Conservation (phyloP, 2,113 vertebrate genomes). For the Pseudorectes ferrugineus region DNA sequence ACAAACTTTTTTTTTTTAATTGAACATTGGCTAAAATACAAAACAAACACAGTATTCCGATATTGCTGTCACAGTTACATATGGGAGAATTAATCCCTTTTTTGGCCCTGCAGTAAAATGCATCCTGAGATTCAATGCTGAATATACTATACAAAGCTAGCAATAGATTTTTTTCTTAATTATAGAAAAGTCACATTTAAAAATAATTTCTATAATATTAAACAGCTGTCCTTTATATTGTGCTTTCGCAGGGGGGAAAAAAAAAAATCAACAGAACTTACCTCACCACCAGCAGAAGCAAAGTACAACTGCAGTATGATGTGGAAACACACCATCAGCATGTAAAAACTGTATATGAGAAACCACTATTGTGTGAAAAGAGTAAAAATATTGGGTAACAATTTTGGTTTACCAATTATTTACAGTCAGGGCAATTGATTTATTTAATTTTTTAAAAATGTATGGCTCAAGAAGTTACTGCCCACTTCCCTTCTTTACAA, state of each 20-base stretch:
- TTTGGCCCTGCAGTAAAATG: slow-evolving; percentile 73
- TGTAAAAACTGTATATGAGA: slow-evolving; percentile 49
- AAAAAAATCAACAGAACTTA: slow-evolving; percentile 31
- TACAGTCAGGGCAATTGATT: slow-evolving; percentile 46
- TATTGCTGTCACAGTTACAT: slow-evolving; percentile 60
- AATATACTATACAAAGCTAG: slow-evolving; percentile 67
- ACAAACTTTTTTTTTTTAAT: neutral
- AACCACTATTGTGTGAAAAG: slow-evolving; percentile 1
- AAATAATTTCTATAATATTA: slow-evolving; percentile 58
- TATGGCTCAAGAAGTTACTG: slow-evolving; percentile 68
- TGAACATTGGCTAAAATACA: slow-evolving; percentile 18
- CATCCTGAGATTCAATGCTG: slow-evolving; percentile 77
- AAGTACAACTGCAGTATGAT: slow-evolving; percentile 41
- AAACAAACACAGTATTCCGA: slow-evolving; percentile 8
- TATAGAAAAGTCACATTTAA: slow-evolving; percentile 67
- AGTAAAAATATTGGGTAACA: slow-evolving; percentile 18
- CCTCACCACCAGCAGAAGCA: slow-evolving; percentile 40
- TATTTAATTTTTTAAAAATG: neutral
- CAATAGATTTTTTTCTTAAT: slow-evolving; percentile 43
- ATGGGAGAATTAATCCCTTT: slow-evolving; percentile 62
- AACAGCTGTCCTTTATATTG: slow-evolving; percentile 67
- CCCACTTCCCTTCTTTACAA: slow-evolving; percentile 76
- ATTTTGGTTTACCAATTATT: slow-evolving; percentile 56
- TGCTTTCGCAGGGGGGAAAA: slow-evolving; percentile 33
- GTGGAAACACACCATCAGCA: slow-evolving; percentile 20